Percentiles rank a stretch among this genome's conserved stretches.
Evolutionary conservation across 1,140 invertebrate species (phyloP).

Genomic region (Atta texana): DNA sequence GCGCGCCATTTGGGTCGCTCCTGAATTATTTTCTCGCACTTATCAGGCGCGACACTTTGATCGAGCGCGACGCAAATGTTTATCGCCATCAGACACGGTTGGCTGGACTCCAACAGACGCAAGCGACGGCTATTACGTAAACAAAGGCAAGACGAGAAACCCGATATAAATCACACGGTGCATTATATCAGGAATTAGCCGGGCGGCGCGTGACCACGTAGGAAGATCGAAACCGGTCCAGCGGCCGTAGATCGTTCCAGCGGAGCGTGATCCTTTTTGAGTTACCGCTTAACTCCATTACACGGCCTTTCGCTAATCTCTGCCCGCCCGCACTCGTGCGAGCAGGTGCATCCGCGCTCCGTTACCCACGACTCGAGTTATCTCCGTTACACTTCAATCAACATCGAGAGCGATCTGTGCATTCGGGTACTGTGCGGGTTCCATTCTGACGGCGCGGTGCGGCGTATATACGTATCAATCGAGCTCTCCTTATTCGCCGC

Average conservation of each 20-base stretch:
- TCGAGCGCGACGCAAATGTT: constrained; percentile 70
- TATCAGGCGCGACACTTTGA: constrained; percentile 71
- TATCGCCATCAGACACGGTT: constrained; percentile 70
- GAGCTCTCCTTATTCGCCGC: constrained; percentile 61
- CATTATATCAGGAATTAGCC: constrained; percentile 74
- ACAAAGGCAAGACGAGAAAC: constrained; percentile 64
- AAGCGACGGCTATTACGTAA: constrained; percentile 70
- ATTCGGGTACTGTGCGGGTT: constrained; percentile 58
- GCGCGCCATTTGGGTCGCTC: constrained; percentile 26
- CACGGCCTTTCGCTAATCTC: constrained; percentile 81
- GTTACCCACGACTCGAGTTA: constrained; percentile 81
- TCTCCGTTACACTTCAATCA: constrained; percentile 85
- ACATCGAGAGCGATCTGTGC: constrained; percentile 79
- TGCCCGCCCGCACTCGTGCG: constrained; percentile 70
- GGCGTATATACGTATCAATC: constrained; percentile 12
- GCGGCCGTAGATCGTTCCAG: constrained; percentile 76
- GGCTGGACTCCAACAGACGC: constrained; percentile 64
- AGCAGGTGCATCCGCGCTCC: constrained; percentile 82
- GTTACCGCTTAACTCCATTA: constrained; percentile 77
- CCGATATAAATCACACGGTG: constrained; percentile 70
- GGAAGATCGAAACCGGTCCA: constrained; percentile 43
- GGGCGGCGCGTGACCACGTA: constrained; percentile 63
- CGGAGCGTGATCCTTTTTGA: constrained; percentile 82
- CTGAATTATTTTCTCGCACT: constrained; percentile 67
- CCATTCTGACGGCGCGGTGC: constrained; percentile 44